Evolutionary conservation across 2,888 invertebrate genomes (phyloP), one percentile per base, ranked within the genome.

Genomic region (Pseudococcus longispinus): DNA sequence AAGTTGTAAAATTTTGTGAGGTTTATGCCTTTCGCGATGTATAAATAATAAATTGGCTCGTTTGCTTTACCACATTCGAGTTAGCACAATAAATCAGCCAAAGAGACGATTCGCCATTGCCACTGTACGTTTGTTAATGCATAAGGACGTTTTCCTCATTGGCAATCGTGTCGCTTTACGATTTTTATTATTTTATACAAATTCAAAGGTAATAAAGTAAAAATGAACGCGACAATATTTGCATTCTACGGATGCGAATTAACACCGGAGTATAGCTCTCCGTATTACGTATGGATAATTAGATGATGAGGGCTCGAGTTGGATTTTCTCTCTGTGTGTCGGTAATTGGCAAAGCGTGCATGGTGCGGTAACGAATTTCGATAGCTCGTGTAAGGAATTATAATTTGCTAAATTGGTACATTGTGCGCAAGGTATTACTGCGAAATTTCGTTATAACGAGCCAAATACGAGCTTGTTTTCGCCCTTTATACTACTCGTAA

Each of bases 371-470:
- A 80, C 77, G 77, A 80, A 80, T 80, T 80, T 80, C 77, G 37
- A 80, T 80, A 80, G 77, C 77, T 80, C 77, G 77, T 42, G 77
- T 42, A 42, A 80, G 77, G 77, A 80, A 80, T 80, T 80, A 80
- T 80, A 80, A 80, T 80, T 80, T 42, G 32, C 37, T 80, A 80
- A 80, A 80, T 80, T 80, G 77, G 42, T 42, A 42, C 77, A 42
- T 80, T 80, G 77, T 42, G 77, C 77, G 77, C 77, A 42, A 80
- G 42, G 77, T 80, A 80, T 80, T 80, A 80, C 32, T 80, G 77
- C 32, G 15, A 42, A 80, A 80, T 80, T 80, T 80, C 77, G 77
- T 80, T 80, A 80, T 80, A 80, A 80, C 77, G 77, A 80, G 77
- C 42, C 77, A 42, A 80, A 42, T 80, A 80, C 77, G 77, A 80